A percentile compares a stretch with the other conserved stretches of the same genome.
Conservation (phyloP, 2,113 vertebrate genomes). For the Euleptes europaea region DNA sequence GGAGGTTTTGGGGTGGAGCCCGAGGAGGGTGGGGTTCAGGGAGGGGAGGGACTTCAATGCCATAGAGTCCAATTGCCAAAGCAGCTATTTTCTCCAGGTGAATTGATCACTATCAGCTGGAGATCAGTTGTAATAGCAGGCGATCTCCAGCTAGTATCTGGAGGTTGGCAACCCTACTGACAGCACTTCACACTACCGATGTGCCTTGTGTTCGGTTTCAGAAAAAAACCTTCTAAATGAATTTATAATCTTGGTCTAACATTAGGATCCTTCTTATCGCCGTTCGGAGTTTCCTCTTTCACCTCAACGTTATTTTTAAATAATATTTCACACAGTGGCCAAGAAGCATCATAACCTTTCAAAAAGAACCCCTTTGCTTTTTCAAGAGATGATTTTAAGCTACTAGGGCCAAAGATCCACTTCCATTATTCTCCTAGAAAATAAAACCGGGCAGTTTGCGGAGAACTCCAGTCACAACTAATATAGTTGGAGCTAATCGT, state of each 20-base stretch:
- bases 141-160: too few relatives aligned
- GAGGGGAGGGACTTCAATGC: too few relatives aligned
- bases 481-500: conserved; percentile 51
- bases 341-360: not conserved
- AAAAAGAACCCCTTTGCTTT: conserved; percentile 22
- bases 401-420: conserved; percentile 50
- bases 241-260: not conserved
- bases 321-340: not conserved
- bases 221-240: too few relatives aligned
- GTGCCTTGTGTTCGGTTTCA: too few relatives aligned
- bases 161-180: too few relatives aligned
- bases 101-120: too few relatives aligned
- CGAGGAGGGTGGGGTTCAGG: too few relatives aligned
- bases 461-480: conserved; percentile 63
- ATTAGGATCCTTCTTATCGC: not conserved
- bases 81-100: too few relatives aligned
- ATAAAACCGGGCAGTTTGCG: conserved; percentile 53
- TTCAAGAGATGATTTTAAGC: conserved; percentile 46
- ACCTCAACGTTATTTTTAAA: not conserved
- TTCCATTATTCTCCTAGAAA: conserved; percentile 37
- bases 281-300: not conserved
- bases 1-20: too few relatives aligned
- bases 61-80: too few relatives aligned
- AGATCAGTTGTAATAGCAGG: too few relatives aligned
- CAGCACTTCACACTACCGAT: not conserved